Evolutionary conservation across 1,140 invertebrate species (phyloP), one percentile per base, ranked within the genome.

Genomic region (Drosophila orena): DNA sequence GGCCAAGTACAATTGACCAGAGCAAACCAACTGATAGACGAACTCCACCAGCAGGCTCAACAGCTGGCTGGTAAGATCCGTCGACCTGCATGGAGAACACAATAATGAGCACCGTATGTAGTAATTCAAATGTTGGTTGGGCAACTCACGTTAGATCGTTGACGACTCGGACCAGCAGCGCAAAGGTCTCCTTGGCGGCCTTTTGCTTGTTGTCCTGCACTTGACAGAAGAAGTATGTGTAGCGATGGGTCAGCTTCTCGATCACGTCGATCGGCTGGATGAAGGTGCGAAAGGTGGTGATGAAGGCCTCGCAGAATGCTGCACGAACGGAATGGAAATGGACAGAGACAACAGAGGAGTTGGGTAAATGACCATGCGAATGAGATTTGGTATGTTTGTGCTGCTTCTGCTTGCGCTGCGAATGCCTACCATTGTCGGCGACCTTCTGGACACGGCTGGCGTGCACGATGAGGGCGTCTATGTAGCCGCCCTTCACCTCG

Each of bases 271-370:
- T 92, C n/a, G 98, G 97, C 47, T 96, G 94, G 81, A 99, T 96
- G 93, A 99, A 99, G 60, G 98, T 99, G 77, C 98, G 94, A 93
- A 99, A 99, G 42, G 98, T 99, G 22, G 97, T 98, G 72, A 99
- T 94, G 93, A 99, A 99, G 38, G 98, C 98, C 94, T 99, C 98
- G 94, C 98, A 97, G 93, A 98, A 99, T 76, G 86, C 81, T 92
- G 77, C 69, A 81, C 61, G 61, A 60, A 68, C 58, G 52, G 57
- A 70, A 81, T 78, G 71, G 20, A 72, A 72, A 81, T 78, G 68
- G 27, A 72, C 57, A 71, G 68, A 71, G 30, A 80, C 66, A 55
- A 77, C 72, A 81, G 61, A 61, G 60, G 53, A 47, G 49, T 80
- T 69, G 58, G 61, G 37, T 69, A 74, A 55, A 74, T 75, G 72